A percentile compares a stretch with the other conserved stretches of the same genome.
phyloP scores from a whole-genome alignment of 2,888 invertebrate genomes.

The Heliconius hortense region DNA sequence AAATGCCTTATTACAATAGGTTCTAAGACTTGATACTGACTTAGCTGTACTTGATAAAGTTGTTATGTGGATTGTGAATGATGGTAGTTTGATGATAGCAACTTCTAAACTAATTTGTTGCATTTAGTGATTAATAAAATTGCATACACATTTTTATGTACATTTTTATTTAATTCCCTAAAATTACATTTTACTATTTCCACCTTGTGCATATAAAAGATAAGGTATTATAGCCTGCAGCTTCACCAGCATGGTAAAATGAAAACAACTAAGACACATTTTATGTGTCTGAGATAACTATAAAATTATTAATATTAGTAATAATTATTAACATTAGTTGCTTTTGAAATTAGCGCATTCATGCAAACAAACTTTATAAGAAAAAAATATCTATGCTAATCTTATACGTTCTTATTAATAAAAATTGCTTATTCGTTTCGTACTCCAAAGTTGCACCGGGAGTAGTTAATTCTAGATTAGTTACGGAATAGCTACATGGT shows the following conservation, averaged over 20 bases:
- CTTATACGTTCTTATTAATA: too few relatives aligned
- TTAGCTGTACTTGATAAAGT: slow-evolving; percentile 68
- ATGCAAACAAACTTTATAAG: too few relatives aligned
- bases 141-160: slow-evolving; percentile 75
- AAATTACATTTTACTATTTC: neutral
- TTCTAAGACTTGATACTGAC: slow-evolving; percentile 80
- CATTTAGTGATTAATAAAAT: slow-evolving; percentile 81
- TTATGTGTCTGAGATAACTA: neutral
- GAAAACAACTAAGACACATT: neutral
- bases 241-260: neutral
- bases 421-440: too few relatives aligned
- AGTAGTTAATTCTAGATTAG: too few relatives aligned
- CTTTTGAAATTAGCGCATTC: too few relatives aligned
- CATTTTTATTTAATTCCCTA: slow-evolving; percentile 34
- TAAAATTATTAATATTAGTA: too few relatives aligned
- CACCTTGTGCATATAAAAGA: too few relatives aligned
- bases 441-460: too few relatives aligned
- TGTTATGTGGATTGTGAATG: slow-evolving; percentile 67
- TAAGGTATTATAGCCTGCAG: neutral
- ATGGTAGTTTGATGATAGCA: slow-evolving; percentile 65
- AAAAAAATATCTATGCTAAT: too few relatives aligned
- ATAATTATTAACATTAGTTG: too few relatives aligned
- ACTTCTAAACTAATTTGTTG: slow-evolving; percentile 79
- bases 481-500: too few relatives aligned
- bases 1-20: slow-evolving; percentile 81